Evolutionary conservation across 2,797 vertebrate genomes (phyloP).

Genomic region (Microcaecilia unicolor): DNA sequence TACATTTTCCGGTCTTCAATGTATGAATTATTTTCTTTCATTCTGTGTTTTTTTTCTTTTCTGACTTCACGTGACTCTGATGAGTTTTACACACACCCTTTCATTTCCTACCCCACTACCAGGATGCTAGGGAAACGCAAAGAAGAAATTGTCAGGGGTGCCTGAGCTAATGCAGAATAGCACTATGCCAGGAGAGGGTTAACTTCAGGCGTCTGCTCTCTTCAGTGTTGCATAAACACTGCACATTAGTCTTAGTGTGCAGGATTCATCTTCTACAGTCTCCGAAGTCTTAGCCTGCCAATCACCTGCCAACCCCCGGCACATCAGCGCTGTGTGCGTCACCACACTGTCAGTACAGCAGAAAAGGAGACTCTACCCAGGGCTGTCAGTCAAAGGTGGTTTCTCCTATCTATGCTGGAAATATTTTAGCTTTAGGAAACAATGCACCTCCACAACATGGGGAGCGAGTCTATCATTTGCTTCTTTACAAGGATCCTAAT

Average conservation of each 20-base stretch:
- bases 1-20: too few relatives aligned
- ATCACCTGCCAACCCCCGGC: constrained; percentile 72
- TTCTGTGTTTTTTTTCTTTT: too few relatives aligned
- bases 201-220: constrained; percentile 30
- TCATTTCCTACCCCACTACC: too few relatives aligned
- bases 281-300: constrained; percentile 50
- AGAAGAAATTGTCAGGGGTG: too few relatives aligned
- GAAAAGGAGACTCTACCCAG: constrained; percentile 69
- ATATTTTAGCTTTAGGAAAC: constrained; percentile 60
- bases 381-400: constrained; percentile 74
- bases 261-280: constrained; percentile 43
- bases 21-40: too few relatives aligned
- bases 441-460: constrained; percentile 50
- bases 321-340: constrained; percentile 51
- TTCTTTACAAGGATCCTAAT: constrained; percentile 17
- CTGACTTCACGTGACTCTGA: too few relatives aligned
- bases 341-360: constrained; percentile 71
- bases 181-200: constrained; percentile 32
- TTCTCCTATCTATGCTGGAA: constrained; percentile 52
- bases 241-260: constrained; percentile 42
- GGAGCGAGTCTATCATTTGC: constrained; percentile 34
- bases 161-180: too few relatives aligned
- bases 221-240: constrained; percentile 42
- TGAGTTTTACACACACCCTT: too few relatives aligned
- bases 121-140: too few relatives aligned